Evolutionary conservation across 2,797 vertebrate species (phyloP).

Genomic region (Rhinogobio ventralis): DNA sequence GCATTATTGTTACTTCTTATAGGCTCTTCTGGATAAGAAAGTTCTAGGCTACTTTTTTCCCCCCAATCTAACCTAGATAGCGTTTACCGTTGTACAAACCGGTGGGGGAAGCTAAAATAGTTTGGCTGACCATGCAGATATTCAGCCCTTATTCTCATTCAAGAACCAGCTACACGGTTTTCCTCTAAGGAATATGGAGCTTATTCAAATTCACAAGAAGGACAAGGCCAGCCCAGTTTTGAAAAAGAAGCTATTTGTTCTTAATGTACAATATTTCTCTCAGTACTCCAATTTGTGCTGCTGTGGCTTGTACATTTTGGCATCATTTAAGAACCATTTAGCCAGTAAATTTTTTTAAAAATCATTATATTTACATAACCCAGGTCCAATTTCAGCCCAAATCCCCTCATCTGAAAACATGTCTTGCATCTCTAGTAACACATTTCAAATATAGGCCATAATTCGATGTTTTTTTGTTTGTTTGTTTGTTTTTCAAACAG

Average conservation of each 20-base stretch:
- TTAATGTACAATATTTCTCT: constrained; percentile 1
- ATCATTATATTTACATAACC: background rate
- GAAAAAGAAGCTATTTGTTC: constrained; percentile 17
- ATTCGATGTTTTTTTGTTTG: background rate
- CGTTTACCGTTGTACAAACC: constrained; percentile 7
- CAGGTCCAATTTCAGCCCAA: background rate
- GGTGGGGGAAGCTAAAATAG: constrained; percentile 23
- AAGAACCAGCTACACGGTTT: constrained; percentile 13
- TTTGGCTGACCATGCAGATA: constrained; percentile 47
- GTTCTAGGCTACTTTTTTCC: background rate
- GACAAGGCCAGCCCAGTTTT: constrained; percentile 10
- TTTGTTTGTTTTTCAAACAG: background rate
- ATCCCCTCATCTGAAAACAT: background rate
- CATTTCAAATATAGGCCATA: background rate
- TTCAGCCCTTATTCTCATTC: constrained; percentile 40
- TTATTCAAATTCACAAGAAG: constrained; percentile 24
- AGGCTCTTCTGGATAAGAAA: background rate
- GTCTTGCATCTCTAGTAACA: background rate
- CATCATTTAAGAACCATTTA: constrained; percentile 3
- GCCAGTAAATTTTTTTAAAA: background rate
- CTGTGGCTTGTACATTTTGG: background rate
- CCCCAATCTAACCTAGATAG: constrained; percentile 38
- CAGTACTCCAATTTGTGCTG: background rate
- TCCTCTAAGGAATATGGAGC: constrained; percentile 17
- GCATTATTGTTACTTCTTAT: background rate